phyloP scores from a whole-genome alignment of 2,113 vertebrate genomes.

The Microtus richardsoni region DNA sequence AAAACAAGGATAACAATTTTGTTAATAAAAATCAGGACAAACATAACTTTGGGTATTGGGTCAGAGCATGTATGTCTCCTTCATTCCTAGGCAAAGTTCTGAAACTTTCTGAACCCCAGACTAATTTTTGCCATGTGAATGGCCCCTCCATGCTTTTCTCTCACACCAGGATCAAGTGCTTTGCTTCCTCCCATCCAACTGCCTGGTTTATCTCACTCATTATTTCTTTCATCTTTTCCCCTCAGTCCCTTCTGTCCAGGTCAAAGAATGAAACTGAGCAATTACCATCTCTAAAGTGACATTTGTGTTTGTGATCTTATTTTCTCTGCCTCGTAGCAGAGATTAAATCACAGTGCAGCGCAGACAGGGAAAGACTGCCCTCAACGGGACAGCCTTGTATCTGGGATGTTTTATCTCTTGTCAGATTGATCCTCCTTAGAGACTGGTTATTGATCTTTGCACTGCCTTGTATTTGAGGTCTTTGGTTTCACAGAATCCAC shows the following conservation, averaged over 20 bases:
- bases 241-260: not conserved
- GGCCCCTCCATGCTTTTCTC: rapidly evolving
- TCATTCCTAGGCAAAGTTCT: not conserved
- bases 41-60: rapidly evolving
- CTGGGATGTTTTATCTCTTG: not conserved
- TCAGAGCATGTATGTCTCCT: not conserved
- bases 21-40: not conserved
- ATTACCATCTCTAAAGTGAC: not conserved
- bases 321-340: not conserved
- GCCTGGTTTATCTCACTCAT: too few relatives aligned
- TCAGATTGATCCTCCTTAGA: not conserved
- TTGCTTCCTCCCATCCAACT: not conserved
- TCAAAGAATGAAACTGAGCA: not conserved
- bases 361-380: not conserved
- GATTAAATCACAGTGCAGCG: not conserved
- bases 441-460: not conserved
- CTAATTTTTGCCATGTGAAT: not conserved
- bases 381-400: not conserved
- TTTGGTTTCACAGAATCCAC: not conserved
- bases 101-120: not conserved
- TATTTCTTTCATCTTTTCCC: not conserved
- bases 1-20: not conserved
- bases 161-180: not conserved
- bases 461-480: not conserved
- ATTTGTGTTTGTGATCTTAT: not conserved